These are phyloP conservation scores for Leucozona laternaria DNA, from an alignment of 2,888 invertebrate species.

Conservation along the genomic window DNA sequence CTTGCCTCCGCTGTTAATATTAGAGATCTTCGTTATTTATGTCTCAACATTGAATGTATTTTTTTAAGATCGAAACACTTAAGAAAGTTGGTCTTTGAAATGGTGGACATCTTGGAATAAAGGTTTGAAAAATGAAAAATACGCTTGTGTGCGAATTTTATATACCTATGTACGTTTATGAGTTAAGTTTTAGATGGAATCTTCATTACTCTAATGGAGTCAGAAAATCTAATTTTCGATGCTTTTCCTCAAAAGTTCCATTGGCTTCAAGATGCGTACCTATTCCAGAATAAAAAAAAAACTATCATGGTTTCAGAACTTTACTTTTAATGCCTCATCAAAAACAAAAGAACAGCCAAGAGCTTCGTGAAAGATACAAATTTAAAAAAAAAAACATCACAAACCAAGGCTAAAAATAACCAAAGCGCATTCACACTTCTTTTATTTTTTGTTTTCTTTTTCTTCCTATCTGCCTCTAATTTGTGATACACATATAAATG, in stretches of 20 bases:
- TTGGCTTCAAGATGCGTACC: not conserved
- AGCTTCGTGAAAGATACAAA: conserved; percentile 32
- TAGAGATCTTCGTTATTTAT: too few species aligned
- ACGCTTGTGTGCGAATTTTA: too few species aligned
- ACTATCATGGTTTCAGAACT: not conserved
- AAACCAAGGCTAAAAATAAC: conserved; percentile 67
- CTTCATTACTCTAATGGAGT: not conserved
- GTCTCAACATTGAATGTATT: too few species aligned
- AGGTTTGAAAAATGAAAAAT: too few species aligned
- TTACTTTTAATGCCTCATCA: conserved; percentile 9
- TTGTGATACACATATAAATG: conserved; percentile 18
- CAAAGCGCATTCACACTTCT: conserved; percentile 68
- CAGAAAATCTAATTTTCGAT: not conserved
- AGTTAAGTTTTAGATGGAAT: too few species aligned
- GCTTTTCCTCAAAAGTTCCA: not conserved
- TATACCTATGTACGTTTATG: too few species aligned
- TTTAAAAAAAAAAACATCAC: conserved; percentile 16
- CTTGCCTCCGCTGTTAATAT: too few species aligned
- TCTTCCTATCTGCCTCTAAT: conserved; percentile 31
- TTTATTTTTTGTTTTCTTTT: conserved; percentile 24
- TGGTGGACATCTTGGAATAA: too few species aligned
- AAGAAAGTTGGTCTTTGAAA: too few species aligned
- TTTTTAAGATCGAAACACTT: too few species aligned
- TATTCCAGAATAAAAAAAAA: conserved; percentile 15
- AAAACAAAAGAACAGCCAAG: conserved; percentile 19